These are phyloP conservation scores for Odontesthes bonariensis DNA, from an alignment of 2,113 vertebrate genomes.

Conservation along the genomic window DNA sequence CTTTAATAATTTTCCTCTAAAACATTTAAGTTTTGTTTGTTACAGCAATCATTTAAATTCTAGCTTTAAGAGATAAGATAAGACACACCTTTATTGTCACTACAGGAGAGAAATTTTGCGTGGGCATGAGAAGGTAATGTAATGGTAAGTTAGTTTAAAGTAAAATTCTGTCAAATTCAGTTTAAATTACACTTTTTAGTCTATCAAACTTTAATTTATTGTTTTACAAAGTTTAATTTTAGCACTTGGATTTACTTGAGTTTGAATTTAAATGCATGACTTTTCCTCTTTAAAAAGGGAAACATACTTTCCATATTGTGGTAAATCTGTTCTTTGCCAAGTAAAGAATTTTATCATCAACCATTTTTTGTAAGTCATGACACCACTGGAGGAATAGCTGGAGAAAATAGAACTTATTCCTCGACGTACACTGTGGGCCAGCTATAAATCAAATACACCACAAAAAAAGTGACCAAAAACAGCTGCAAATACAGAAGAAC, in stretches of 20 bases:
- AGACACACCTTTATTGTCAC: no score
- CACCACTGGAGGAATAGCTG: conserved; percentile 38
- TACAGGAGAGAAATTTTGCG: no score
- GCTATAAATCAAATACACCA: conserved; percentile 20
- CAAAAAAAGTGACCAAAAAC: conserved; percentile 45
- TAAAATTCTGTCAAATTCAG: no score
- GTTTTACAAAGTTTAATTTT: no score
- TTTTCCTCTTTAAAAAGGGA: neutral
- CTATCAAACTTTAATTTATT: no score
- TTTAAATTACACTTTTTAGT: no score
- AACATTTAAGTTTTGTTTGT: no score
- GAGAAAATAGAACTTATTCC: conserved; percentile 40
- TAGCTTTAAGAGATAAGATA: no score
- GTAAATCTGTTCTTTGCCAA: neutral
- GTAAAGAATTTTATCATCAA: neutral
- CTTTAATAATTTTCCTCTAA: no score
- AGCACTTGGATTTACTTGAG: neutral
- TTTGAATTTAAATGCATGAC: neutral
- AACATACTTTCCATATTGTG: neutral
- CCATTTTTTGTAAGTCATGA: conserved; percentile 17
- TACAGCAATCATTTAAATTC: no score
- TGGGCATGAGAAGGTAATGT: no score
- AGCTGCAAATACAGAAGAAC: conserved; percentile 32
- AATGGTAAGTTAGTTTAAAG: no score
- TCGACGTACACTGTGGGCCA: neutral